Evolutionary conservation across 2,113 vertebrate species (phyloP).

Genomic region (Rhineura floridana): DNA sequence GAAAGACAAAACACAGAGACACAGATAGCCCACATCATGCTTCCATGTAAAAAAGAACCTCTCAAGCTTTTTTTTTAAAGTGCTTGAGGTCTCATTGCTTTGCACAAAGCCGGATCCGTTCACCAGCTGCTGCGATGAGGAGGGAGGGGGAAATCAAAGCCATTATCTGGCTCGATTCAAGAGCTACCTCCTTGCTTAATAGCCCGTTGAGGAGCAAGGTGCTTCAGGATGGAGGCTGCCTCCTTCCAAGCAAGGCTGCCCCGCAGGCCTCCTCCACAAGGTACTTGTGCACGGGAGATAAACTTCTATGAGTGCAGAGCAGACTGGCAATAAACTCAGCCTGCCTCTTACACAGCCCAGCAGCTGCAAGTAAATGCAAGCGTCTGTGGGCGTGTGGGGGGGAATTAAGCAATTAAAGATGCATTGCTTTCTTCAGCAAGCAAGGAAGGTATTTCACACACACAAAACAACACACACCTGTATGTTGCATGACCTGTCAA

Average conservation of each 20-base stretch:
- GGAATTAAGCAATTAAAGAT: conserved; percentile 42
- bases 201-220: neutral
- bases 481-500: neutral
- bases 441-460: neutral
- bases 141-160: neutral
- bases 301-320: neutral
- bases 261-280: neutral
- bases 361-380: conserved; percentile 10
- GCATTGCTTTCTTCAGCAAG: neutral
- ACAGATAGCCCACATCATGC: neutral
- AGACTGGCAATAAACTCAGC: conserved; percentile 10
- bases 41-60: neutral
- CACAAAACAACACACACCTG: neutral
- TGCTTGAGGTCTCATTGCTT: conserved; percentile 1
- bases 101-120: conserved; percentile 42
- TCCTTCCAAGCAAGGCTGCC: neutral
- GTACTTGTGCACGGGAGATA: neutral
- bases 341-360: conserved; percentile 43
- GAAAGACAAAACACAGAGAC: neutral
- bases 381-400: neutral
- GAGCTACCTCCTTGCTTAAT: neutral
- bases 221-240: neutral
- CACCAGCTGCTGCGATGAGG: conserved; percentile 38
- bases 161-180: neutral
- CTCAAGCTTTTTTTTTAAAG: neutral